phyloP scores from a whole-genome alignment of 2,113 vertebrate genomes.

The Epinephelus cyanopodus region DNA sequence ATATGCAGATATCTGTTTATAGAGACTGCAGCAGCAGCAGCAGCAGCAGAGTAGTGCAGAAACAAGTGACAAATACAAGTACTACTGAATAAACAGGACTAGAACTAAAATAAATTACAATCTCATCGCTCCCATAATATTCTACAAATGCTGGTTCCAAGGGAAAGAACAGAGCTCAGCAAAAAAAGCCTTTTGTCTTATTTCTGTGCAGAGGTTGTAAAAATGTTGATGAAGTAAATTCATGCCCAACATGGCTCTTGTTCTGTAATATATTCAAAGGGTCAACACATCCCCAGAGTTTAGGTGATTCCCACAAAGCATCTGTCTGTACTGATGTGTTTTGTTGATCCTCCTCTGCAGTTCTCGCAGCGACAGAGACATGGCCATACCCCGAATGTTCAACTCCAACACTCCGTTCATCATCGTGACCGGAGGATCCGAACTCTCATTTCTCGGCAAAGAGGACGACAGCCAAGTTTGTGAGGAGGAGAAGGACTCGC shows the following conservation, averaged over 20 bases:
- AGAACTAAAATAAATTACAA: no score
- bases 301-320: not conserved
- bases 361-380: conserved; percentile 19
- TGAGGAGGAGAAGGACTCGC: conserved; percentile 57
- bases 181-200: no score
- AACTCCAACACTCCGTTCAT: conserved; percentile 64
- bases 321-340: not conserved
- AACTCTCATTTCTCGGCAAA: conserved; percentile 57
- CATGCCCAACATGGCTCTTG: not conserved
- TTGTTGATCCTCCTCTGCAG: conserved; percentile 1
- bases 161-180: no score
- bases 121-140: no score
- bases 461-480: conserved; percentile 25
- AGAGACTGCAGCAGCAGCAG: no score
- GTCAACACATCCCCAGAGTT: not conserved
- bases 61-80: no score
- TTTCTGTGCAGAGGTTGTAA: no score
- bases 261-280: not conserved
- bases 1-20: no score
- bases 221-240: no score
- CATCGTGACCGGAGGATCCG: conserved; percentile 35
- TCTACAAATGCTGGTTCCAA: no score
- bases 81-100: no score
- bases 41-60: no score
- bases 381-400: conserved; percentile 74